phyloP scores from a whole-genome alignment of 2,113 vertebrate genomes.

The Gymnocephalus cernua region DNA sequence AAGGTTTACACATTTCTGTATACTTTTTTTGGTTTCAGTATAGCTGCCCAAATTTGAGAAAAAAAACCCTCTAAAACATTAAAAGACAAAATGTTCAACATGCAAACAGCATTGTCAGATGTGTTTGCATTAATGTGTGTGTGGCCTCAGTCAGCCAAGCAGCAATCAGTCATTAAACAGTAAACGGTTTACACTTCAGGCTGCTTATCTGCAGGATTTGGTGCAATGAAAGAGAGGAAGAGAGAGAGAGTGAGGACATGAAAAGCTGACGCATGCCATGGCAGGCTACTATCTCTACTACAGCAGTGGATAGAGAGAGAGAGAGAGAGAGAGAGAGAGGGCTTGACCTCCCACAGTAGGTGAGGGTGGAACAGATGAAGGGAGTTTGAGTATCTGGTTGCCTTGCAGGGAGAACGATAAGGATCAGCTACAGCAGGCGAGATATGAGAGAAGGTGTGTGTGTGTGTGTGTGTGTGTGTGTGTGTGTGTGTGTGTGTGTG shows the following conservation, averaged over 20 bases:
- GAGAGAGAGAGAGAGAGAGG: slow-evolving; percentile 20
- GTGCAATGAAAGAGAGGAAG: slow-evolving; percentile 22
- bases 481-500: not conserved
- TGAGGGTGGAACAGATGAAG: slow-evolving; percentile 51
- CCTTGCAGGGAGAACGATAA: slow-evolving; percentile 57
- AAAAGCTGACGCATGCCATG: slow-evolving; percentile 43
- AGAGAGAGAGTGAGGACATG: not conserved
- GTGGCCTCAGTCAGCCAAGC: not conserved
- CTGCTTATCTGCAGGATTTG: slow-evolving; percentile 38
- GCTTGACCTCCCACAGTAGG: slow-evolving; percentile 48
- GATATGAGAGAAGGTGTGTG: not conserved
- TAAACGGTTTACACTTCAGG: slow-evolving; percentile 23
- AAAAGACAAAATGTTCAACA: not conserved
- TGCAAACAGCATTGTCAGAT: slow-evolving; percentile 1
- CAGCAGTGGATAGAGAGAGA: slow-evolving; percentile 43
- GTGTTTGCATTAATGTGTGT: not conserved
- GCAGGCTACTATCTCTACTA: slow-evolving; percentile 44
- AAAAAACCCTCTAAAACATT: not conserved
- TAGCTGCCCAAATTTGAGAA: too few relatives aligned
- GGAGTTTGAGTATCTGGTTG: slow-evolving; percentile 53
- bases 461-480: not conserved
- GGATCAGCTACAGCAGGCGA: slow-evolving; percentile 42
- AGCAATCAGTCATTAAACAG: not conserved
- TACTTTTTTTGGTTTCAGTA: too few relatives aligned
- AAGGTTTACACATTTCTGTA: not conserved